Conservation (phyloP, 2,113 vertebrate genomes). For the Ptilonorhynchus violaceus region DNA sequence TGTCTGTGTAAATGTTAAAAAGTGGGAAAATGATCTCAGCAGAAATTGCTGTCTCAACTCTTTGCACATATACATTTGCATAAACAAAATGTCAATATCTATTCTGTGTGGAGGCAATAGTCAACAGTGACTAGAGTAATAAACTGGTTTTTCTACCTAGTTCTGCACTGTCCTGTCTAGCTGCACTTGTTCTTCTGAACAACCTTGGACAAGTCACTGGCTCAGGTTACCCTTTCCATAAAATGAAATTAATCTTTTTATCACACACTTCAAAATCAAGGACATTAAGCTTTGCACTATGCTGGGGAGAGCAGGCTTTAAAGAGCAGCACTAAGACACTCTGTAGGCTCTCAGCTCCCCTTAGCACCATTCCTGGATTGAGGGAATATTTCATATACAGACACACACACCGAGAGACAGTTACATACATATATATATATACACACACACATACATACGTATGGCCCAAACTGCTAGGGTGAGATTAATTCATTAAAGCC, state of each 20-base stretch:
- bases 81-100: background rate
- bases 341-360: background rate
- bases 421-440: background rate
- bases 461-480: background rate
- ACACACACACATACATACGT: fast-evolving
- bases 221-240: background rate
- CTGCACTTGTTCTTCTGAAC: background rate
- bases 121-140: background rate
- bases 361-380: background rate
- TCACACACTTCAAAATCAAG: slow-evolving; percentile 3
- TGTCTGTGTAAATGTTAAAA: background rate
- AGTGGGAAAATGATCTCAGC: background rate
- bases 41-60: background rate
- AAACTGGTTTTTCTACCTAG: background rate
- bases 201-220: background rate
- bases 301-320: background rate
- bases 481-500: background rate
- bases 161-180: background rate
- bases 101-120: background rate
- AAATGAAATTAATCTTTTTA: slow-evolving; percentile 41
- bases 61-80: background rate
- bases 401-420: background rate
- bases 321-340: background rate
- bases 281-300: background rate
- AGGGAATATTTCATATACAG: background rate